These are phyloP conservation scores for Muscicapa comitata DNA, from an alignment of 2,797 vertebrate species.

Conservation along the genomic window DNA sequence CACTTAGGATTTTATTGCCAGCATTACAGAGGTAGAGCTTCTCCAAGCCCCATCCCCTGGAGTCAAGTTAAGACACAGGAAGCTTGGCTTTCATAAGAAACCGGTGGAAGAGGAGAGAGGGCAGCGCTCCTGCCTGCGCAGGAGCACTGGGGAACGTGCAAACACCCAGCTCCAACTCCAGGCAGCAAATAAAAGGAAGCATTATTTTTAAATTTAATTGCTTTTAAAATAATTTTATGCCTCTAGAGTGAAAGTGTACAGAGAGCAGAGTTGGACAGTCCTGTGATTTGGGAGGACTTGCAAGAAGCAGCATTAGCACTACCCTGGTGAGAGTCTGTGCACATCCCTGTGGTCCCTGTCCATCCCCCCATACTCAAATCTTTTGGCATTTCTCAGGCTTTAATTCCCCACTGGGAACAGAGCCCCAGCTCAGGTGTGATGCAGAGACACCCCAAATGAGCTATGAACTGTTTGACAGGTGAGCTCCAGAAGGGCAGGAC, in stretches of 20 bases:
- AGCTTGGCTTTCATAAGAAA: slow-evolving; percentile 29
- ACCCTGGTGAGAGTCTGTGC: neutral
- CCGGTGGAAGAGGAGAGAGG: neutral
- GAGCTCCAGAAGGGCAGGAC: neutral
- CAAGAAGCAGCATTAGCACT: neutral
- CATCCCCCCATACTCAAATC: fast-evolving
- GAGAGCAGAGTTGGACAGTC: neutral
- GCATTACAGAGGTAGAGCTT: slow-evolving; percentile 31
- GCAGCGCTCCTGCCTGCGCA: neutral
- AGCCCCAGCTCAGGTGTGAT: neutral
- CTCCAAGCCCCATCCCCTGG: slow-evolving; percentile 18
- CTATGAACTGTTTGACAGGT: fast-evolving
- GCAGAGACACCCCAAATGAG: neutral
- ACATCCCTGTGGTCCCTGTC: neutral
- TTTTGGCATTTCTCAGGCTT: neutral
- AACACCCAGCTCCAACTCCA: neutral
- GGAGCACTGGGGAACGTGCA: fast-evolving
- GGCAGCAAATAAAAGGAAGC: neutral
- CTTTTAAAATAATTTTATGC: neutral
- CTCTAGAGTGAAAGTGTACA: neutral
- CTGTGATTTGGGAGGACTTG: fast-evolving
- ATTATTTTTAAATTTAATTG: neutral
- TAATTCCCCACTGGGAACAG: neutral
- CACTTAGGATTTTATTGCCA: slow-evolving; percentile 21
- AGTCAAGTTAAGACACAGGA: slow-evolving; percentile 22